Conservation (phyloP, 37 sponge, comb jelly and placozoan species). For the Petrosia ficiformis region DNA sequence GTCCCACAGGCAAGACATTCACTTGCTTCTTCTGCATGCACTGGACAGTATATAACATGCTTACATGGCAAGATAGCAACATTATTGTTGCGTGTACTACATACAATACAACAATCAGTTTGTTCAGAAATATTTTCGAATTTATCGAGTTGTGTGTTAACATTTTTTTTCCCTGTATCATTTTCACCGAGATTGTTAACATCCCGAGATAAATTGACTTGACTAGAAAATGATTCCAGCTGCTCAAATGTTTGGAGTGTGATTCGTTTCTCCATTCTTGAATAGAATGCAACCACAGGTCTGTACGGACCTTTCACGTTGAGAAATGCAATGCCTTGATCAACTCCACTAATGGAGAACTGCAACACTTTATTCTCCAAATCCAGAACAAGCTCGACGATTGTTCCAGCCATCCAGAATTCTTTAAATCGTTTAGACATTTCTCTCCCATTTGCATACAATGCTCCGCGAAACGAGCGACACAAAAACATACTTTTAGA, state of each 20-base stretch:
- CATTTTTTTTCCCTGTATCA: no score
- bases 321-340: slow-evolving; percentile 38
- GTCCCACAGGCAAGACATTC: slow-evolving; percentile 3
- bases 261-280: slow-evolving; percentile 48
- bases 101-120: slow-evolving; percentile 12
- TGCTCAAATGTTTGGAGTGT: slow-evolving; percentile 38
- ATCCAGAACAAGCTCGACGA: slow-evolving; percentile 37
- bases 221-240: neutral
- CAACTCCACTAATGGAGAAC: slow-evolving; percentile 23
- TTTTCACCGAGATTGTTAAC: neutral
- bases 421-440: slow-evolving; percentile 19
- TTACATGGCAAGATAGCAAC: slow-evolving; percentile 39
- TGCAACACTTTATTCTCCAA: slow-evolving; percentile 2
- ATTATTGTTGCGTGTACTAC: neutral
- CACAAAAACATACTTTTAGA: slow-evolving; percentile 33
- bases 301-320: slow-evolving; percentile 19
- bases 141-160: no score
- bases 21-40: neutral
- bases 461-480: slow-evolving; percentile 51
- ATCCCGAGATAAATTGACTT: neutral
- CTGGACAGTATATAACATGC: slow-evolving; percentile 29
- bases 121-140: neutral
- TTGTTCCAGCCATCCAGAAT: slow-evolving; percentile 56
- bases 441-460: slow-evolving; percentile 38
- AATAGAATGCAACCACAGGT: slow-evolving; percentile 51